Evolutionary conservation across 2,797 vertebrate genomes (phyloP).

Genomic region (Macrochelys suwanniensis): DNA sequence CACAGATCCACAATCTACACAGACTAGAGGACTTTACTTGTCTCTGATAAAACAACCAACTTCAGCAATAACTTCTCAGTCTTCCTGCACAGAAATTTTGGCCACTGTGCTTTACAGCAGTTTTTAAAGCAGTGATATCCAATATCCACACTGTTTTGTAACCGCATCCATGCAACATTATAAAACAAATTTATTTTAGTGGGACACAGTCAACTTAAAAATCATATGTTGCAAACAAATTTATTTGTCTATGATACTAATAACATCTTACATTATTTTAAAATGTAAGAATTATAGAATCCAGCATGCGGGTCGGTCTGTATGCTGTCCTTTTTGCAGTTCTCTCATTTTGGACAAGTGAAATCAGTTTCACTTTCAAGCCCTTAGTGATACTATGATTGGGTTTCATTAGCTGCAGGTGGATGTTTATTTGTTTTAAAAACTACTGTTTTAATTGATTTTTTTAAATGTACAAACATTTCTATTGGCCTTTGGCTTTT

Average conservation of each 20-base stretch:
- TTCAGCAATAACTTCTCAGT: constrained; percentile 31
- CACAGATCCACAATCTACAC: not conserved
- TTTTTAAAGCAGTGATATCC: not conserved
- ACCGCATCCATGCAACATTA: not conserved
- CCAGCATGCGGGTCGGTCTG: not conserved
- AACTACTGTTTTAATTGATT: not conserved
- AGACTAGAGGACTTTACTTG: constrained; percentile 11
- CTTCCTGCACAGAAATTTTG: not conserved
- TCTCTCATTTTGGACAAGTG: not conserved
- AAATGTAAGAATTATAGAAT: not conserved
- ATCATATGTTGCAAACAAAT: not conserved
- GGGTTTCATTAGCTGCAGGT: not conserved
- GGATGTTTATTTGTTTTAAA: not conserved
- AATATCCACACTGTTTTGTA: not conserved
- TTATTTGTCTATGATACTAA: not conserved
- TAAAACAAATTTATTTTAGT: not conserved
- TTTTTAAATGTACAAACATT: not conserved
- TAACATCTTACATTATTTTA: not conserved
- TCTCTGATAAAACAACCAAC: constrained; percentile 11
- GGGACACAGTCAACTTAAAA: not conserved
- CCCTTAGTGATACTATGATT: not conserved
- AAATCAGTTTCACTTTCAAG: constrained; percentile 9
- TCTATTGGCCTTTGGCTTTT: not conserved
- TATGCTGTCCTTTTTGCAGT: not conserved
- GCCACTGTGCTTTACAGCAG: not conserved